Percentiles rank a stretch among this genome's conserved stretches.
Evolutionary conservation across 2,797 vertebrate species (phyloP).

Genomic region (Kryptopterus vitreolus): DNA sequence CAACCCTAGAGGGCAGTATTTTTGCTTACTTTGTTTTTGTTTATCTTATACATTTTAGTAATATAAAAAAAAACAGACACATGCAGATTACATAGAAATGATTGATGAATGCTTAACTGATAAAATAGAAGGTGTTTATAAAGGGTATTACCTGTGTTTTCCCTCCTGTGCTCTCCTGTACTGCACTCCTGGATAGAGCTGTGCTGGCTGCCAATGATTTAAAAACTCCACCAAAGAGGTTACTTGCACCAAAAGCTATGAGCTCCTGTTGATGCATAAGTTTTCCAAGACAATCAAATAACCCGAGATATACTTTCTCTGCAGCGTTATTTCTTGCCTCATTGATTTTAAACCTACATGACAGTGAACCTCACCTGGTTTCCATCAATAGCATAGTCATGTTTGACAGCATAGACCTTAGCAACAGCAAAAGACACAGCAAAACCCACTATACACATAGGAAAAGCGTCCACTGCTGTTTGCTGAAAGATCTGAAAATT

Average conservation of each 20-base stretch:
- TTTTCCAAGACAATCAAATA: background rate
- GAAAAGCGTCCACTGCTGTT: conserved; percentile 78
- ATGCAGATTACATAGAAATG: background rate
- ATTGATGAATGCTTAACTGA: background rate
- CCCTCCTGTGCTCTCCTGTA: conserved; percentile 96
- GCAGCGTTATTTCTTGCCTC: background rate
- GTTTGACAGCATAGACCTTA: conserved; percentile 90
- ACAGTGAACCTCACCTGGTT: conserved; percentile 81
- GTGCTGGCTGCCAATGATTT: conserved; percentile 88
- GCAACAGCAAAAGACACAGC: conserved; percentile 91
- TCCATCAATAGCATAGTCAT: conserved; percentile 87
- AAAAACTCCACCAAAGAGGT: conserved; percentile 87
- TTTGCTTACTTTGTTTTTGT: conserved; percentile 1
- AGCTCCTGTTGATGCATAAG: conserved; percentile 77
- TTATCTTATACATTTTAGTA: background rate
- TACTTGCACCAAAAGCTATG: conserved; percentile 91
- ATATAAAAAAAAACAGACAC: too few relatives aligned
- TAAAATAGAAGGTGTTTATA: background rate
- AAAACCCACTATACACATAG: conserved; percentile 90
- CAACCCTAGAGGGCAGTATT: conserved; percentile 46
- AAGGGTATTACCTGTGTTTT: conserved; percentile 87
- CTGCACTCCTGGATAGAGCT: conserved; percentile 88
- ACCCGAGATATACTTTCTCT: background rate
- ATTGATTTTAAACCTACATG: background rate
- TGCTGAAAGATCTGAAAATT: conserved; percentile 71